These are phyloP conservation scores for Phragmatobia fuliginosa DNA, from an alignment of 2,888 invertebrate species.

Conservation along the genomic window DNA sequence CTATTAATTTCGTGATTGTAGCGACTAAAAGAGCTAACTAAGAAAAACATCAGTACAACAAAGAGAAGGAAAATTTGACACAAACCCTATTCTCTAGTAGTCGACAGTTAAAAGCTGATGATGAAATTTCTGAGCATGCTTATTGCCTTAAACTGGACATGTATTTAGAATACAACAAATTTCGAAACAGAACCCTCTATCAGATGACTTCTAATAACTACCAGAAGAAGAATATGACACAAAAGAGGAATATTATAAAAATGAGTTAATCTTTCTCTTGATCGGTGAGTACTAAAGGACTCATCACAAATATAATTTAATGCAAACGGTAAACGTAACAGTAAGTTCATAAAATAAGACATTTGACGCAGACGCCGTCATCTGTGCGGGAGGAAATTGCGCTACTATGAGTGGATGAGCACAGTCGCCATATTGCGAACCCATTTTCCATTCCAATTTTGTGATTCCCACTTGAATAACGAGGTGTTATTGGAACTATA, in stretches of 20 bases:
- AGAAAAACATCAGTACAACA: too few relatives aligned
- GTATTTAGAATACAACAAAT: too few relatives aligned
- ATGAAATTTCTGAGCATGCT: too few relatives aligned
- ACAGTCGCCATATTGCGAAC: conserved; percentile 62
- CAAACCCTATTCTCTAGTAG: too few relatives aligned
- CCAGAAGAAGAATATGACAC: neutral
- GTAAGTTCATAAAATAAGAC: conserved; percentile 65
- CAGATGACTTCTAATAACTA: neutral
- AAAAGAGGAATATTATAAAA: neutral
- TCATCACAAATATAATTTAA: conserved; percentile 54
- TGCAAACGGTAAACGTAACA: conserved; percentile 53
- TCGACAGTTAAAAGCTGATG: too few relatives aligned
- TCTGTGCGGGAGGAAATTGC: conserved; percentile 63
- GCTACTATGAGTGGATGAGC: conserved; percentile 60
- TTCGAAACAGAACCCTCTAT: neutral
- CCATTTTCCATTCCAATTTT: conserved; percentile 71
- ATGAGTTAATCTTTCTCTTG: neutral
- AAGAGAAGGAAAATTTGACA: too few relatives aligned
- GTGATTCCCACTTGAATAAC: conserved; percentile 65
- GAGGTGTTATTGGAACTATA: conserved; percentile 55
- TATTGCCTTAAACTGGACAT: too few relatives aligned
- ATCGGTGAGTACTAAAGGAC: conserved; percentile 36
- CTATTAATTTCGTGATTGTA: too few relatives aligned
- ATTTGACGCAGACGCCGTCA: conserved; percentile 61
- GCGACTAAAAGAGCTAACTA: too few relatives aligned